Conservation (phyloP, 2,113 vertebrate species). For the Octodon degus region DNA sequence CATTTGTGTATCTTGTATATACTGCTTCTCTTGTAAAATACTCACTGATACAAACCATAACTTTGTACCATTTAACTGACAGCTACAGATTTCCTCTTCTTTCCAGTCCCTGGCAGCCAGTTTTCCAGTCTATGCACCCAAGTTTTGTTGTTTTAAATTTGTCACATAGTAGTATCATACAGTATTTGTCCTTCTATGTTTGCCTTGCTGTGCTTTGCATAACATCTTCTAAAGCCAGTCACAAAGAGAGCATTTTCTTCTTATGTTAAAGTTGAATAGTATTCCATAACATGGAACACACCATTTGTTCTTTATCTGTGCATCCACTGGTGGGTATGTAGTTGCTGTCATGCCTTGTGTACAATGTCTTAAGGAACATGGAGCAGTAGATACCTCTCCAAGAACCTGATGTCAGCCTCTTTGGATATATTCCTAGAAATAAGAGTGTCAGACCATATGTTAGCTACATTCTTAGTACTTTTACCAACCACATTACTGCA, state of each 20-base stretch:
- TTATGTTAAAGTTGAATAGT: not conserved
- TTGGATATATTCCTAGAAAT: not conserved
- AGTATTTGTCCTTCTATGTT: not conserved
- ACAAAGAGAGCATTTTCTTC: not conserved
- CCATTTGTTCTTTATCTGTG: not conserved
- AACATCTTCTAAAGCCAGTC: not conserved
- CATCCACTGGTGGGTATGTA: not conserved
- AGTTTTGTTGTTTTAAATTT: not conserved
- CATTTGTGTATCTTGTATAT: not conserved
- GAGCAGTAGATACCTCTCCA: not conserved
- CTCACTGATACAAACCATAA: not conserved
- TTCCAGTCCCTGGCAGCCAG: not conserved
- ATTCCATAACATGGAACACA: not conserved
- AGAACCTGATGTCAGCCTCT: not conserved
- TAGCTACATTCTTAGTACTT: not conserved
- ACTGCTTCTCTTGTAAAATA: not conserved
- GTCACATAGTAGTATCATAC: not conserved
- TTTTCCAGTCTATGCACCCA: not conserved
- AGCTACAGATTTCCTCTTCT: not conserved
- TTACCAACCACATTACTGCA: not conserved
- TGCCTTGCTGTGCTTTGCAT: not conserved
- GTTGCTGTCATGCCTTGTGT: not conserved
- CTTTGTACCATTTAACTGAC: not conserved
- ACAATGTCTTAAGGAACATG: not conserved
- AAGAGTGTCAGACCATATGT: not conserved